Evolutionary conservation across 2,797 vertebrate species (phyloP).

Genomic region (Syngnathus acus): DNA sequence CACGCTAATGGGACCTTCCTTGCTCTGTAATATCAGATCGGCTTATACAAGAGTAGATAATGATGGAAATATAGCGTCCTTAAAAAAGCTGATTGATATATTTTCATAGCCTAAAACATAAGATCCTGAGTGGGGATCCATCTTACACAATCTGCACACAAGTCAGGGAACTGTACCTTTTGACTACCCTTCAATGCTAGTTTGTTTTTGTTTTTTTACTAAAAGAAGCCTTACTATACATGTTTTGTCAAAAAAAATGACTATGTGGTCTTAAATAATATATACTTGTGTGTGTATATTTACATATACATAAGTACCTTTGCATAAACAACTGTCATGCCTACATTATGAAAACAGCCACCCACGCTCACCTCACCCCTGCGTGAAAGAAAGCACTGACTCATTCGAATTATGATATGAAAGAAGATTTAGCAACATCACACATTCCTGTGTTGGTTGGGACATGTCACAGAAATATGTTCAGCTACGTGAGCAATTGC

Average conservation of each 20-base stretch:
- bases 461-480: constrained; percentile 54
- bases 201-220: too few relatives aligned
- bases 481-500: constrained; percentile 30
- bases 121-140: too few relatives aligned
- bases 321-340: neutral
- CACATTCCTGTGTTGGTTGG: constrained; percentile 61
- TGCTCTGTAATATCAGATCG: constrained; percentile 50
- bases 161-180: too few relatives aligned
- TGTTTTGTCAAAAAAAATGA: too few relatives aligned
- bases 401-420: constrained; percentile 28
- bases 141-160: too few relatives aligned
- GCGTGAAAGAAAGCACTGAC: constrained; percentile 11
- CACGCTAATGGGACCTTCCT: constrained; percentile 63
- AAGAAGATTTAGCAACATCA: constrained; percentile 42
- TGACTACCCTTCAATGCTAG: too few relatives aligned
- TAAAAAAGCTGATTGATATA: too few relatives aligned
- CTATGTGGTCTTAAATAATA: too few relatives aligned
- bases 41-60: constrained; percentile 35
- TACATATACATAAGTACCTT: neutral
- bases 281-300: too few relatives aligned
- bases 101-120: too few relatives aligned
- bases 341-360: neutral
- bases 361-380: neutral
- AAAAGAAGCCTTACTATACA: too few relatives aligned
- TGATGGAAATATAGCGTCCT: constrained; percentile 8